These are phyloP conservation scores for Eugnorisma glareosa DNA, from an alignment of 2,888 invertebrate species.

Conservation along the genomic window DNA sequence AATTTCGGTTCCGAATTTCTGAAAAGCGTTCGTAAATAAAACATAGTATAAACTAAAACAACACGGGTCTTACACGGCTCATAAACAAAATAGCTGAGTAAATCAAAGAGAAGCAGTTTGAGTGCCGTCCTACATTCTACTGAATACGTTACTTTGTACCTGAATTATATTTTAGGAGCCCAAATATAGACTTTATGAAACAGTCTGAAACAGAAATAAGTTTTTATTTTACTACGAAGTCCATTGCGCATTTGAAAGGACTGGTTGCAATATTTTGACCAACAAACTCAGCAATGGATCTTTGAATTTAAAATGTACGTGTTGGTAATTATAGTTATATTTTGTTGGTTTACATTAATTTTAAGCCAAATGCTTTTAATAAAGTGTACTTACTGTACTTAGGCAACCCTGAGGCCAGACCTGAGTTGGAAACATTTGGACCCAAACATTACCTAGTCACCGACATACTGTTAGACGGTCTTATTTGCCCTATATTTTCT, in stretches of 20 bases:
- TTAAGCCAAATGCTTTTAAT: background rate
- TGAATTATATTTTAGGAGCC: slow-evolving; percentile 24
- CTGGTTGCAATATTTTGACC: background rate
- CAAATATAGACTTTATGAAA: slow-evolving; percentile 40
- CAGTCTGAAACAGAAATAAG: slow-evolving; percentile 14
- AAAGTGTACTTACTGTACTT: background rate
- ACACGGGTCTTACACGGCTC: slow-evolving; percentile 16
- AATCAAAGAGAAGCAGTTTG: slow-evolving; percentile 50
- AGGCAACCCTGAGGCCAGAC: background rate
- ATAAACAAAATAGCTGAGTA: slow-evolving; percentile 43
- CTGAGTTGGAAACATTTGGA: background rate
- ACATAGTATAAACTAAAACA: slow-evolving; percentile 19
- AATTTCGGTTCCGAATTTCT: background rate
- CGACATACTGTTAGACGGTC: background rate
- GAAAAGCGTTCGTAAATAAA: slow-evolving; percentile 20
- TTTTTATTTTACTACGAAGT: background rate
- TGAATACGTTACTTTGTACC: slow-evolving; percentile 42
- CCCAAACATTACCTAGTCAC: background rate
- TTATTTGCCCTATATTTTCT: background rate
- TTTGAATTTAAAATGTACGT: background rate
- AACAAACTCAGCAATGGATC: background rate
- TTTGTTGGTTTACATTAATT: background rate
- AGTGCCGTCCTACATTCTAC: slow-evolving; percentile 19
- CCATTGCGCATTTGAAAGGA: background rate
- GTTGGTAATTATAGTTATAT: background rate